Conservation (phyloP, 2,113 vertebrate species). For the Dolichotis patagonum region DNA sequence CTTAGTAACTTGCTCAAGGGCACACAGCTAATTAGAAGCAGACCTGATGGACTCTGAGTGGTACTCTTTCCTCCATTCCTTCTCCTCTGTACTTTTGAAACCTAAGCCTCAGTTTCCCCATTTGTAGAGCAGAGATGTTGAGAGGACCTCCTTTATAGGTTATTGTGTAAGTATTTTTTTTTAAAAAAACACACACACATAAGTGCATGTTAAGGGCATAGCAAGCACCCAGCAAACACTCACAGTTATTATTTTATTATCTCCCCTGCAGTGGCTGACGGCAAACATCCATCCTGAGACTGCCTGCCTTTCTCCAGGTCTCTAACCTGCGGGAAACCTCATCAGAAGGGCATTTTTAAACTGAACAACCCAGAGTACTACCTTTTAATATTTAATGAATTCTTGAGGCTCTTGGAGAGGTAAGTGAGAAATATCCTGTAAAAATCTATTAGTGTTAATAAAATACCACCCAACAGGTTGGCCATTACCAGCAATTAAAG, state of each 20-base stretch:
- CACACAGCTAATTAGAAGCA: neutral
- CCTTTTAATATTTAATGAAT: conserved; percentile 88
- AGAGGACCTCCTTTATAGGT: neutral
- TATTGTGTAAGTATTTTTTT: neutral
- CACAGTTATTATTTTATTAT: neutral
- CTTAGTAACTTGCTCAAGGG: neutral
- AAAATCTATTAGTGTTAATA: conserved; percentile 88
- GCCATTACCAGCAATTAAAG: conserved; percentile 87
- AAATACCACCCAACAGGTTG: conserved; percentile 86
- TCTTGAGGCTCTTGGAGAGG: conserved; percentile 84
- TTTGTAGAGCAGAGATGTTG: neutral
- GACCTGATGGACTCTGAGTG: neutral
- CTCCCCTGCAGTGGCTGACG: neutral
- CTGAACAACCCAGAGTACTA: conserved; percentile 83
- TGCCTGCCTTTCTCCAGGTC: conserved; percentile 60
- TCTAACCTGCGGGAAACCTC: conserved; percentile 87
- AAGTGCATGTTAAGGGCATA: neutral
- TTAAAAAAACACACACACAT: neutral
- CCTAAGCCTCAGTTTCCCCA: neutral
- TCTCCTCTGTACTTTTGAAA: neutral
- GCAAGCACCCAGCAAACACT: neutral
- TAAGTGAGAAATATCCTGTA: conserved; percentile 87
- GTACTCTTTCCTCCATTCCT: neutral
- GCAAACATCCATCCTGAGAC: neutral
- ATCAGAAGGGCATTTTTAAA: conserved; percentile 82